phyloP scores from a whole-genome alignment of 2,888 invertebrate genomes.

The Epiblema foenella region DNA sequence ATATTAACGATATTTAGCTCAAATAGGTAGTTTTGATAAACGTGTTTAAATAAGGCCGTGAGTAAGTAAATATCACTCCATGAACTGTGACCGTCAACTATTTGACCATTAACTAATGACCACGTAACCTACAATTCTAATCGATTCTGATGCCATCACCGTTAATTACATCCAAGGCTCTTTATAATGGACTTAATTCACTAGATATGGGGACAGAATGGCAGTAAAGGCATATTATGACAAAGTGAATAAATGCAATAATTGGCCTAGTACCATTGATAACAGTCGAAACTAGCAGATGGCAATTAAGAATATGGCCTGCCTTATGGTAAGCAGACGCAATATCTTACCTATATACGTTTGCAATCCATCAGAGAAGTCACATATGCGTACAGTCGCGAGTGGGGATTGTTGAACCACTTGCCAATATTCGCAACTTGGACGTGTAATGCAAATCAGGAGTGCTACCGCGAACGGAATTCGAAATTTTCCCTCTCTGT shows the following conservation, averaged over 20 bases:
- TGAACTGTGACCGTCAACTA: neutral
- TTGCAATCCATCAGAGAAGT: no score
- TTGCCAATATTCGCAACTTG: no score
- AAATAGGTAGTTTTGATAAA: no score
- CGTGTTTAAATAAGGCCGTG: neutral
- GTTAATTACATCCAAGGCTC: constrained; percentile 10
- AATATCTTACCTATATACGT: no score
- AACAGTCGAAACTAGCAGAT: neutral
- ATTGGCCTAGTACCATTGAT: neutral
- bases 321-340: no score
- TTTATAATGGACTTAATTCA: constrained; percentile 11
- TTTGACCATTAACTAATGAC: constrained; percentile 12
- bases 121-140: constrained; percentile 9
- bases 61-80: neutral
- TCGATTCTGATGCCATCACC: constrained; percentile 10
- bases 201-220: constrained; percentile 2
- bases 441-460: no score
- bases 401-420: no score
- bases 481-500: no score
- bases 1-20: no score
- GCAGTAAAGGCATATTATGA: neutral
- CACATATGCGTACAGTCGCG: no score
- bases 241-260: constrained; percentile 1
- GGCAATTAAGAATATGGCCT: no score
- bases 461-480: no score